phyloP scores from a whole-genome alignment of 2,888 invertebrate genomes.

The Catocala sponsa region DNA sequence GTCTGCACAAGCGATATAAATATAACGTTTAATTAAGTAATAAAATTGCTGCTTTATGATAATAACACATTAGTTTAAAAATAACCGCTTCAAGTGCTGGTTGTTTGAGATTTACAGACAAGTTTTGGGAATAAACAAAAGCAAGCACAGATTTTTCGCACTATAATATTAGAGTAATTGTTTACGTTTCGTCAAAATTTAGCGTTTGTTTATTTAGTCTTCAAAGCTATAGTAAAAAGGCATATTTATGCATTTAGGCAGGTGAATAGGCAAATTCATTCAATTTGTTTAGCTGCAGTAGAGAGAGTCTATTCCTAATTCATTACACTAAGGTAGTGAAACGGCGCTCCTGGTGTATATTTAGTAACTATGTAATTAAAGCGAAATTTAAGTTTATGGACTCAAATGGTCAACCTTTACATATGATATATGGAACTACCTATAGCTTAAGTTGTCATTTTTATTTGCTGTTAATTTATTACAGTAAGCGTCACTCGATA shows the following conservation, averaged over 20 bases:
- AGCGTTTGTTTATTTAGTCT: slow-evolving; percentile 28
- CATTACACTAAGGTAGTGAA: no score
- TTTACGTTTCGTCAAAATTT: slow-evolving; percentile 36
- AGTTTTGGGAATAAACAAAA: slow-evolving; percentile 20
- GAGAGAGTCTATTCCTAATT: no score
- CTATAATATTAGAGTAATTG: slow-evolving; percentile 22
- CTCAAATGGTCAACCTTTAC: no score
- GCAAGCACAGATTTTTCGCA: slow-evolving; percentile 21
- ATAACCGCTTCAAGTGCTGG: slow-evolving; percentile 23
- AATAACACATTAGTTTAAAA: slow-evolving; percentile 34
- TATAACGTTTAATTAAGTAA: slow-evolving; percentile 46
- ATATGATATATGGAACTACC: no score
- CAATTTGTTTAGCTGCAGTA: not conserved
- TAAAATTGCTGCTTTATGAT: slow-evolving; percentile 45
- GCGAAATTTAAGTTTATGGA: no score
- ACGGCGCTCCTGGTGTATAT: no score
- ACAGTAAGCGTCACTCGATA: no score
- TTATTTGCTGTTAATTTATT: no score
- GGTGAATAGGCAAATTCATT: not conserved
- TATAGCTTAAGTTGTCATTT: no score
- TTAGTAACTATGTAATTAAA: no score
- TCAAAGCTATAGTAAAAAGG: slow-evolving; percentile 27
- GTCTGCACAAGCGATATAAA: slow-evolving; percentile 42
- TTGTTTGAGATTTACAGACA: not conserved
- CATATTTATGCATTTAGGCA: slow-evolving; percentile 28